Evolutionary conservation across 2,797 vertebrate species (phyloP).

Genomic region (Amphiprion clarkii): DNA sequence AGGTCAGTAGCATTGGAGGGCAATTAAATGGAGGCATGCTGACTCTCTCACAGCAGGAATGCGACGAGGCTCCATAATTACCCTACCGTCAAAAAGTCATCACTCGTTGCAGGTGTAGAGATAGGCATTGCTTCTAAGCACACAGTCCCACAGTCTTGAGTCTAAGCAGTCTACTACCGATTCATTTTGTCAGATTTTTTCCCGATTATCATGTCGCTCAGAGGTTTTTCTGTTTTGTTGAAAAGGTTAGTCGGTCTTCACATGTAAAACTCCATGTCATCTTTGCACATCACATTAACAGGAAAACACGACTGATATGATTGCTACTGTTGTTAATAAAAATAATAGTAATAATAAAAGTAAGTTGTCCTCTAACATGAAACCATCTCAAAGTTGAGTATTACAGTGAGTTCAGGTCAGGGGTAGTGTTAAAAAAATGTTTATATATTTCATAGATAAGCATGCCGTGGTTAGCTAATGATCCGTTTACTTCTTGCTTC

Average conservation of each 20-base stretch:
- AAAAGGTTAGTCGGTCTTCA: slow-evolving; percentile 16
- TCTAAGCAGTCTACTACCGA: slow-evolving; percentile 26
- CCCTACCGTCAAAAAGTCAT: slow-evolving; percentile 43
- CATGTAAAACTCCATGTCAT: slow-evolving; percentile 18
- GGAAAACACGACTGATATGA: not conserved
- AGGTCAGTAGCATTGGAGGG: slow-evolving; percentile 68
- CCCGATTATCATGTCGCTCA: slow-evolving; percentile 38
- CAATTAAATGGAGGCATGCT: slow-evolving; percentile 73
- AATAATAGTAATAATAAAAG: not conserved
- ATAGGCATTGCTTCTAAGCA: slow-evolving; percentile 31
- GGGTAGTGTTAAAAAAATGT: not conserved
- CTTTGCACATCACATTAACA: not conserved
- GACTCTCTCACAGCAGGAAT: slow-evolving; percentile 56
- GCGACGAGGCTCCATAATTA: slow-evolving; percentile 64
- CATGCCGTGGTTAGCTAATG: too few relatives aligned
- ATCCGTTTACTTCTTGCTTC: too few relatives aligned
- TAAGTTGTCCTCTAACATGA: not conserved
- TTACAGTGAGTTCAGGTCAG: not conserved
- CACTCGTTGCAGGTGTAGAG: slow-evolving; percentile 53
- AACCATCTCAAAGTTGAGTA: not conserved
- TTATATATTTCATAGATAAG: not conserved
- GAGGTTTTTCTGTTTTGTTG: slow-evolving; percentile 15
- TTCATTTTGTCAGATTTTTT: slow-evolving; percentile 49
- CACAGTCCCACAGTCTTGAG: slow-evolving; percentile 37
- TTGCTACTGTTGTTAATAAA: not conserved